Conservation (phyloP, 2,797 vertebrate species). For the Anas georgica region DNA sequence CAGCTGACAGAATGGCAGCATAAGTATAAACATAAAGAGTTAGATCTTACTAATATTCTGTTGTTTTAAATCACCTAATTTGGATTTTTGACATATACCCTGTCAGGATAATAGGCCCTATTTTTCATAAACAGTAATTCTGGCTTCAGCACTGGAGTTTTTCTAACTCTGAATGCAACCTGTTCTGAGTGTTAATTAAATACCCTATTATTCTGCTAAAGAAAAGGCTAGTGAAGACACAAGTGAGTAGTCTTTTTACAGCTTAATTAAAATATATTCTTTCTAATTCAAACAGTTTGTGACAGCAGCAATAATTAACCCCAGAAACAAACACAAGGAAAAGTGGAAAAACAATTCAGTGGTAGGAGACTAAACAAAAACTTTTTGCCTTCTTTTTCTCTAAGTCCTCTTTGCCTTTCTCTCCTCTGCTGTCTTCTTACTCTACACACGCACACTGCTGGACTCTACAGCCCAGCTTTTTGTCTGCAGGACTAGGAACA, state of each 20-base stretch:
- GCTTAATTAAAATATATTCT: slow-evolving; percentile 34
- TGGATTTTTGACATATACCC: not conserved
- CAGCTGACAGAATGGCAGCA: not conserved
- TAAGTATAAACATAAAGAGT: not conserved
- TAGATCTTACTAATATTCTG: not conserved
- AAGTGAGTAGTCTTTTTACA: not conserved
- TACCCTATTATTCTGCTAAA: not conserved
- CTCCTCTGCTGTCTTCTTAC: accelerated
- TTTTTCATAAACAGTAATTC: not conserved
- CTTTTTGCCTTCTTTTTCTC: not conserved
- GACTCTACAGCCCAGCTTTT: not conserved
- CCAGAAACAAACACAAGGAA: not conserved
- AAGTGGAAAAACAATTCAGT: not conserved
- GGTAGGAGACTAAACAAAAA: not conserved
- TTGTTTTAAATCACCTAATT: not conserved
- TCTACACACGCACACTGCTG: not conserved
- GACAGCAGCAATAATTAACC: slow-evolving; percentile 17
- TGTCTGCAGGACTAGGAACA: not conserved
- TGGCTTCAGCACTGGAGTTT: not conserved
- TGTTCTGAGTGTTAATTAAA: not conserved
- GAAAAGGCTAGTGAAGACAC: not conserved
- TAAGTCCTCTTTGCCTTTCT: not conserved
- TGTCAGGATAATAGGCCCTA: not conserved
- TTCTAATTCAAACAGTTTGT: slow-evolving; percentile 20
- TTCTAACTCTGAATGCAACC: not conserved